phyloP scores from a whole-genome alignment of 2,888 invertebrate species.

The Cephus rjabovi region DNA sequence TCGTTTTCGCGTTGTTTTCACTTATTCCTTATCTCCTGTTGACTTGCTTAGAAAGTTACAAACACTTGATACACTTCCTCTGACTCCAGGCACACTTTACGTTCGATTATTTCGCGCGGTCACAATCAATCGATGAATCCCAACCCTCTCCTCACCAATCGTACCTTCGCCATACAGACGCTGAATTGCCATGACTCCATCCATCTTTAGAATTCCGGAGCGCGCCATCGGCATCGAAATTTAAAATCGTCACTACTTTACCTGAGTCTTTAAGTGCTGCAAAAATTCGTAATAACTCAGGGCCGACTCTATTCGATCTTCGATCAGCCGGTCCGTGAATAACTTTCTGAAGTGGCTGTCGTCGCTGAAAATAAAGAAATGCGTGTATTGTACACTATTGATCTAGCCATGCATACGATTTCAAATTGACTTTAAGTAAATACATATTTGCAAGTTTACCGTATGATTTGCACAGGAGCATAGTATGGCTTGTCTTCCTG shows the following conservation, averaged over 20 bases:
- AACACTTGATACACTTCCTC: slow-evolving; percentile 8
- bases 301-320: slow-evolving; percentile 94
- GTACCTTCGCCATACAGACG: neutral
- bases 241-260: slow-evolving; percentile 74
- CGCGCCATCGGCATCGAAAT: neutral
- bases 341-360: slow-evolving; percentile 85
- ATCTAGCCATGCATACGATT: neutral
- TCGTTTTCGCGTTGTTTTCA: neutral
- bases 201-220: neutral
- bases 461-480: slow-evolving; percentile 83
- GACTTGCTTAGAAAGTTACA: slow-evolving; percentile 11
- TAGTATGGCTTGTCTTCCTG: slow-evolving; percentile 88
- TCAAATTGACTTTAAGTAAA: neutral
- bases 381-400: neutral
- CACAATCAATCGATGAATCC: slow-evolving; percentile 10
- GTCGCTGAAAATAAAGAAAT: slow-evolving; percentile 75
- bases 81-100: neutral
- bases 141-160: neutral
- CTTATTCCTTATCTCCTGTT: slow-evolving; percentile 2
- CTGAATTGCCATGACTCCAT: neutral
- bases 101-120: neutral
- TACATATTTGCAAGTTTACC: slow-evolving; percentile 68
- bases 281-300: slow-evolving; percentile 98
- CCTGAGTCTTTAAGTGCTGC: slow-evolving; percentile 91
- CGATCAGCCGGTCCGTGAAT: slow-evolving; percentile 91